Evolutionary conservation across 2,888 invertebrate species (phyloP).

Genomic region (Cephus pygmeus): DNA sequence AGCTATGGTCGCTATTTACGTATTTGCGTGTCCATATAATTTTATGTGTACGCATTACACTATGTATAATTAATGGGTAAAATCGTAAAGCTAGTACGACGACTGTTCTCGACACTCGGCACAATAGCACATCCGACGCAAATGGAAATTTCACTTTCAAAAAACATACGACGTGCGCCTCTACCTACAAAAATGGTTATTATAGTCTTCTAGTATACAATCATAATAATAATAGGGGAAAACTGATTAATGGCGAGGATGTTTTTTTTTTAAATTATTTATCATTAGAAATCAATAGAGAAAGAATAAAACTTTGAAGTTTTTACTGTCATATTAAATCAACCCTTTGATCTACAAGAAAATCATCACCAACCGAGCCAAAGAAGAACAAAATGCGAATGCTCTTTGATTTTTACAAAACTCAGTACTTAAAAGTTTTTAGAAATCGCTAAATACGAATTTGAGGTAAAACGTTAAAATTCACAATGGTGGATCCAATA

Average conservation of each 20-base stretch:
- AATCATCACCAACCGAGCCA: too few relatives aligned
- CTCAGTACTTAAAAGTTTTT: too few relatives aligned
- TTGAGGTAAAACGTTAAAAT: not conserved
- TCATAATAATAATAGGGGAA: not conserved
- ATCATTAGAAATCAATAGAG: not conserved
- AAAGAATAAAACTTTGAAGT: not conserved
- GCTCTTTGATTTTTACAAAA: too few relatives aligned
- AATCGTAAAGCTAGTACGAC: not conserved
- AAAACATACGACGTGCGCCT: not conserved
- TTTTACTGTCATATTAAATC: not conserved
- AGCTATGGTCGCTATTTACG: not conserved
- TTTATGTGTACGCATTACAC: not conserved
- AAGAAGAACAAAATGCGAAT: too few relatives aligned
- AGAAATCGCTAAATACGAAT: not conserved
- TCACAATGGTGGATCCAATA: not conserved
- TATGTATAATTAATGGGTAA: not conserved
- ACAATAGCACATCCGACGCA: not conserved
- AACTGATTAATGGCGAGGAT: not conserved
- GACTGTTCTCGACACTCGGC: not conserved
- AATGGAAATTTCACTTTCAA: not conserved
- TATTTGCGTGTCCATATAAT: not conserved
- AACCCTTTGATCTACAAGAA: not conserved
- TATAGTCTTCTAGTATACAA: not conserved
- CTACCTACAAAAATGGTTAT: not conserved
- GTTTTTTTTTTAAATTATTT: not conserved